Percentiles rank a stretch among this genome's conserved stretches.
Evolutionary conservation across 2,888 invertebrate genomes (phyloP).

Genomic region (Dolomedes plantarius): DNA sequence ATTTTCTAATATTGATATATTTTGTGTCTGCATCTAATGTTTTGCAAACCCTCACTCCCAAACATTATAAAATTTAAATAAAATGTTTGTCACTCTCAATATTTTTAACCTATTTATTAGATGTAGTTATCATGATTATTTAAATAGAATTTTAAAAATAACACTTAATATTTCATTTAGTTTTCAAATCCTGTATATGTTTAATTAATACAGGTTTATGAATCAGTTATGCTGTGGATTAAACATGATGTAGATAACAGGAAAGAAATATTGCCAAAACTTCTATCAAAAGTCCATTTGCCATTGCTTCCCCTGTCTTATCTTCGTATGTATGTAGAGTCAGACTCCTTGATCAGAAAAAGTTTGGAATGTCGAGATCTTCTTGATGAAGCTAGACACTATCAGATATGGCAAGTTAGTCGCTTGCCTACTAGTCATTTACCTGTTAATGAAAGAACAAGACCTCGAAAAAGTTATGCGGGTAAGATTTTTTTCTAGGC

Average conservation of each 20-base stretch:
- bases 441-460: constrained; percentile 74
- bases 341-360: constrained; percentile 75
- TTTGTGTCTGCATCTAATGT: no score
- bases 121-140: no score
- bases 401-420: constrained; percentile 77
- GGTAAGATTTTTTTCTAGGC: constrained; percentile 36
- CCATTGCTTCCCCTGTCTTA: constrained; percentile 77
- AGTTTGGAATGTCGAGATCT: constrained; percentile 77
- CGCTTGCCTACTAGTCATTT: constrained; percentile 74
- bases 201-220: constrained; percentile 76
- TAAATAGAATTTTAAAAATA: no score
- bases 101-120: no score
- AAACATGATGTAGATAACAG: constrained; percentile 75
- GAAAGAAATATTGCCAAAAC: constrained; percentile 74
- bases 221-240: constrained; percentile 78
- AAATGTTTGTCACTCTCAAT: no score
- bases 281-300: constrained; percentile 77
- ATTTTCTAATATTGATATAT: no score
- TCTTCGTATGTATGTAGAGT: constrained; percentile 76
- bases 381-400: constrained; percentile 77
- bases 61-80: no score
- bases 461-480: constrained; percentile 78
- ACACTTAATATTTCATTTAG: no score
- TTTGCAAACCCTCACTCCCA: no score
- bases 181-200: no score